Base-by-base conservation (phyloP, 2,888 invertebrate genomes). In the Norana najaformis region DNA sequence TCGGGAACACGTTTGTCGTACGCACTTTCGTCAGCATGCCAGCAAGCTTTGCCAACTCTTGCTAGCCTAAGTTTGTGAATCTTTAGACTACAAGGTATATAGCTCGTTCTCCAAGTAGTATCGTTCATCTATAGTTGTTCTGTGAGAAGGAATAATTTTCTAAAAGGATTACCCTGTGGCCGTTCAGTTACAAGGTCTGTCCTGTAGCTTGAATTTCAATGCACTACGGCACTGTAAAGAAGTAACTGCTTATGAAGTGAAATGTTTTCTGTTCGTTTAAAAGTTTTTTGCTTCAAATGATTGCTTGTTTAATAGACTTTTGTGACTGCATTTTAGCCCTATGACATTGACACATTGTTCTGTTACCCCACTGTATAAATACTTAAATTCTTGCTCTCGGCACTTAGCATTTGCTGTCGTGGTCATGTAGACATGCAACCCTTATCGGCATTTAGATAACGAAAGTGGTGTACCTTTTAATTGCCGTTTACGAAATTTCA, bases 261-360 rank as follows among this genome's bases (percentile, higher is more conserved):
- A n/a, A 69, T 69, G n/a, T 69, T 69, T 69, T 69, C n/a, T 69
- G 69, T 69, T n/a, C n/a, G n/a, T 69, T 69, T 69, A n/a, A 30
- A 69, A 69, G 8, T 69, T 69, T 69, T 20, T 69, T 69, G 16
- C 69, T 69, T 69, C 47, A 47, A n/a, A n/a, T 8, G 8, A n/a
- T 69, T 69, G n/a, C n/a, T 69, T 69, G 30, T 69, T 69, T 69
- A 30, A n/a, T 69, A 69, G 69, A n/a, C n/a, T 30, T n/a, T n/a
- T 69, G 69, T 69, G n/a, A 69, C 69, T 69, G 69, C 69, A 69
- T 69, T 69, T 69, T 69, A 53, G 53, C 53, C 23, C 30, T 53
- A n/a, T 69, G 69, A n/a, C 4, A n/a, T 69, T n/a, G n/a, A 69
- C 69, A 69, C 69, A 30, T 69, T 69, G 69, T 69, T 69, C 69